phyloP scores from a whole-genome alignment of 1,140 invertebrate species.

The Trichogramma pretiosum region DNA sequence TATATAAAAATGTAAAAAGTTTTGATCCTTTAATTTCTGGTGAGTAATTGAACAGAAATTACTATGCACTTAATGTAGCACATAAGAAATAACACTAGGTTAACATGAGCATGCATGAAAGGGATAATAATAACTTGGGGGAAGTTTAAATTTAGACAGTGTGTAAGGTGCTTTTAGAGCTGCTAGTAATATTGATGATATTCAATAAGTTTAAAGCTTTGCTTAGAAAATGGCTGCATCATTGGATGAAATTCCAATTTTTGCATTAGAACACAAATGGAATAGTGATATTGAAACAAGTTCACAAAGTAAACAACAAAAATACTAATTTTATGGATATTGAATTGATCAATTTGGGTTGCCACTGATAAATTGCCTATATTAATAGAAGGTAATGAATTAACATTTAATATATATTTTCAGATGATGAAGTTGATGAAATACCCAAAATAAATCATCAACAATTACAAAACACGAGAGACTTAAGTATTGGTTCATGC shows the following conservation, averaged over 20 bases:
- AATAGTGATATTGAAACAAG: slow-evolving; percentile 38
- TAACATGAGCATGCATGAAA: slow-evolving; percentile 1
- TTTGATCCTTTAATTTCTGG: slow-evolving; percentile 13
- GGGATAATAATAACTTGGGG: slow-evolving; percentile 36
- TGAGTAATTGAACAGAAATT: slow-evolving; percentile 3
- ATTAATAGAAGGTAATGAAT: too few species aligned
- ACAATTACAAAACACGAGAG: slow-evolving; percentile 32
- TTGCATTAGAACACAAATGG: slow-evolving; percentile 41
- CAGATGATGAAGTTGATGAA: slow-evolving; percentile 32
- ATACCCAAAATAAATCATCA: slow-evolving; percentile 35
- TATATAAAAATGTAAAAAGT: slow-evolving; percentile 2
- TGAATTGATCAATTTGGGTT: too few species aligned
- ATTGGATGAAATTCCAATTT: slow-evolving; percentile 39
- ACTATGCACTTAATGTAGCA: not conserved
- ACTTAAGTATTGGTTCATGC: slow-evolving; percentile 63
- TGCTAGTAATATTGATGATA: slow-evolving; percentile 5
- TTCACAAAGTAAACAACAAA: slow-evolving; percentile 6
- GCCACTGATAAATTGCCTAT: too few species aligned
- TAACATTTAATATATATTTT: slow-evolving; percentile 6
- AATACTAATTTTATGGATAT: too few species aligned
- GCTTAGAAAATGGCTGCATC: slow-evolving; percentile 33
- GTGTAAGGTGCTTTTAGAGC: slow-evolving; percentile 8
- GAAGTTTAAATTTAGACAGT: slow-evolving; percentile 35
- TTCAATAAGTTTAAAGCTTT: slow-evolving; percentile 22
- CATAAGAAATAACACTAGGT: too few species aligned